Percentiles rank a stretch among this genome's conserved stretches.
Evolutionary conservation across 2,888 invertebrate genomes (phyloP).

Genomic region (Ditylenchus weischeri): DNA sequence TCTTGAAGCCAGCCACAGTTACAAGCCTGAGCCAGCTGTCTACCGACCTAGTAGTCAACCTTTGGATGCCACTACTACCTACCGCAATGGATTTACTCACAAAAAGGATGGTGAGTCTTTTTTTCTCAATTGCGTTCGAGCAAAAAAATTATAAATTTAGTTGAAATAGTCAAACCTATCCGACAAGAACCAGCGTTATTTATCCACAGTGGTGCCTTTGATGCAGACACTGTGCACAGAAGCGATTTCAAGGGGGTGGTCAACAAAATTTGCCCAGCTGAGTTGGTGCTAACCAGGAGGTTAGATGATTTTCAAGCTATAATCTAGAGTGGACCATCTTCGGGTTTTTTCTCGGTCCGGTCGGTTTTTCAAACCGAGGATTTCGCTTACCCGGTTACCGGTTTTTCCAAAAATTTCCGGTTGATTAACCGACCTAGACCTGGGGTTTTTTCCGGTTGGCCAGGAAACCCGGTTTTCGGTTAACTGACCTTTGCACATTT

Average conservation of each 20-base stretch:
- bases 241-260: conserved; percentile 15
- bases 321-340: neutral
- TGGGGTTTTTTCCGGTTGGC: no score
- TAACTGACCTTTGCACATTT: neutral
- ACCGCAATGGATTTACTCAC: conserved; percentile 19
- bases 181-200: neutral
- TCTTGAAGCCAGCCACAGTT: neutral
- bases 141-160: conserved; percentile 6
- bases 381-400: neutral
- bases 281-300: conserved; percentile 15
- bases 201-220: conserved; percentile 6
- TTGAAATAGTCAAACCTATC: conserved; percentile 8
- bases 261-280: conserved; percentile 18
- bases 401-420: no score
- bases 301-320: neutral
- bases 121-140: neutral
- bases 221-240: conserved; percentile 17
- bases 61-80: conserved; percentile 25
- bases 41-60: conserved; percentile 26
- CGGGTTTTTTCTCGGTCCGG: neutral
- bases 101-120: conserved; percentile 22
- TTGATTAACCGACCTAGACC: no score
- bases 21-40: conserved; percentile 7
- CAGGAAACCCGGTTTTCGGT: neutral
- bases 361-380: neutral